Conservation (phyloP, 2,113 vertebrate species). For the Chaetops frenatus region DNA sequence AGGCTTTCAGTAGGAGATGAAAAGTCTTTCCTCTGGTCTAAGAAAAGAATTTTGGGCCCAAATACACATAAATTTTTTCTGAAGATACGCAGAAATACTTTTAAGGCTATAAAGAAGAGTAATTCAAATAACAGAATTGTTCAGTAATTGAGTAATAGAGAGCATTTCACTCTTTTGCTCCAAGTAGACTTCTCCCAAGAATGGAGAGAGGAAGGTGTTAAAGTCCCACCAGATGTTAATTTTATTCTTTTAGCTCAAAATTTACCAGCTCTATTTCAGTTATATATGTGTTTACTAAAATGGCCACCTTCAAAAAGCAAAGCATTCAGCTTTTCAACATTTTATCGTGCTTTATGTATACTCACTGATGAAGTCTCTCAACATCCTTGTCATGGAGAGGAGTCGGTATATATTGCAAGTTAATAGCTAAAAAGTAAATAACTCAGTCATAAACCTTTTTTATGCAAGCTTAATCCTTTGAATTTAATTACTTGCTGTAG, state of each 20-base stretch:
- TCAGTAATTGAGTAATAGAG: neutral
- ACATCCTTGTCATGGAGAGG: neutral
- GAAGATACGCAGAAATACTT: neutral
- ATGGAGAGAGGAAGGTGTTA: neutral
- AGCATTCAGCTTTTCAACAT: neutral
- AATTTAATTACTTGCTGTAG: slow-evolving; percentile 10
- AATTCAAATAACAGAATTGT: neutral
- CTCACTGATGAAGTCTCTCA: neutral
- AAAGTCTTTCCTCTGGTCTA: neutral
- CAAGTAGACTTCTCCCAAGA: neutral
- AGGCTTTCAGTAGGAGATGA: neutral
- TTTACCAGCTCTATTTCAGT: neutral
- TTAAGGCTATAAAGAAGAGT: neutral
- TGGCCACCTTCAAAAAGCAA: neutral
- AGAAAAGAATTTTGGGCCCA: neutral
- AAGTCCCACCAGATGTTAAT: neutral
- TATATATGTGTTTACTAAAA: neutral
- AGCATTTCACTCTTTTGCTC: neutral
- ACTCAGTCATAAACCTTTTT: neutral
- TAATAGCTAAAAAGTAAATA: slow-evolving; percentile 30
- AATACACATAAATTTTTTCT: neutral
- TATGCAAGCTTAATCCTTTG: slow-evolving; percentile 11
- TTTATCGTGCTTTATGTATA: neutral
- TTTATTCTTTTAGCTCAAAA: neutral
- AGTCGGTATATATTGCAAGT: neutral